Evolutionary conservation across 2,888 invertebrate species (phyloP).

Genomic region (Agrochola lota): DNA sequence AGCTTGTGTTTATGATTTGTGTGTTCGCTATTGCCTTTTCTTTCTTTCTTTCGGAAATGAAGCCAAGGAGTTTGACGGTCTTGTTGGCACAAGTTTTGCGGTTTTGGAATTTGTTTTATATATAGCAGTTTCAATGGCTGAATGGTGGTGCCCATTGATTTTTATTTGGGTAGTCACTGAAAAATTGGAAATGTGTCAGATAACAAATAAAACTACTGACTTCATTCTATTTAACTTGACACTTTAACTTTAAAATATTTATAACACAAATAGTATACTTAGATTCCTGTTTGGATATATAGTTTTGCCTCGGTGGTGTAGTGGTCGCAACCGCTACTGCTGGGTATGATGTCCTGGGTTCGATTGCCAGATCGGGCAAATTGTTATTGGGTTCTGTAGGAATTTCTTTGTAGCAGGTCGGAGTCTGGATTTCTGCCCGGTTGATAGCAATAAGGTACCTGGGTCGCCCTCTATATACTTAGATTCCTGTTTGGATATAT

Average conservation of each 20-base stretch:
- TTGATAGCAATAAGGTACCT: not conserved
- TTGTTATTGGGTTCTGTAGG: not conserved
- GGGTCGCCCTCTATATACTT: not conserved
- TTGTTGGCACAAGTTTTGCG: slow-evolving; percentile 47
- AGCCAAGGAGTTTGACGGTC: slow-evolving; percentile 40
- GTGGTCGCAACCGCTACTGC: not conserved
- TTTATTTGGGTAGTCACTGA: slow-evolving; percentile 36
- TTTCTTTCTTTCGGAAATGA: slow-evolving; percentile 33
- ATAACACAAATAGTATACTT: not conserved
- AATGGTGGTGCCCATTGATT: slow-evolving; percentile 49
- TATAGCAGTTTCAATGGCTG: slow-evolving; percentile 38
- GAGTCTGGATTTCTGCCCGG: not conserved
- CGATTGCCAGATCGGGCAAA: not conserved
- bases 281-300: not conserved
- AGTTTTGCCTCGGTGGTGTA: not conserved
- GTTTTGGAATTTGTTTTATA: slow-evolving; percentile 45
- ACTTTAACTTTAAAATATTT: not conserved
- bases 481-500: not conserved
- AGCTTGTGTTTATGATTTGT: slow-evolving; percentile 55
- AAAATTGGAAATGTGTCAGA: slow-evolving; percentile 35
- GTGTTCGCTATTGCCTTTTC: slow-evolving; percentile 27
- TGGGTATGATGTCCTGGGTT: not conserved
- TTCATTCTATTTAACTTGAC: slow-evolving; percentile 2
- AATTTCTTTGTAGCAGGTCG: not conserved
- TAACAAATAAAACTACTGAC: slow-evolving; percentile 7